Evolutionary conservation across 1,140 invertebrate species (phyloP), one percentile per base, ranked within the genome.

Genomic region (Elysia chlorotica): DNA sequence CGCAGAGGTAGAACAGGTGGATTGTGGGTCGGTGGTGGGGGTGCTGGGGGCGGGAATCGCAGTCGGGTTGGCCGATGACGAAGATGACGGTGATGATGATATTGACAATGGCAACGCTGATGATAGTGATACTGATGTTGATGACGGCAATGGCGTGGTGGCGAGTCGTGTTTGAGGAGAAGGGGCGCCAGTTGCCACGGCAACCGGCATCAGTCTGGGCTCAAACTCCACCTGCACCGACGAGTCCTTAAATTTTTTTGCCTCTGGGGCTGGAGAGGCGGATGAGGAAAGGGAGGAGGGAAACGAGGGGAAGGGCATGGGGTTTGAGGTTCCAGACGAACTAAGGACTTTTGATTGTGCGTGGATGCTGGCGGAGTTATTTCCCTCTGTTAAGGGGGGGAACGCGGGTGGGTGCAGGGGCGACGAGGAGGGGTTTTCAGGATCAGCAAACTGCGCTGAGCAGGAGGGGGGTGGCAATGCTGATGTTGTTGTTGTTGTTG

Each of bases 161-260:
- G n/a, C n/a, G n/a, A n/a, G n/a, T n/a, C n/a, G n/a, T n/a, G n/a
- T n/a, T n/a, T n/a, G n/a, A 25, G 56, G 56, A 59, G 28, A 10
- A 30, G 56, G 56, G 56, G 56, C 17, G 56, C 6, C 56, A 25
- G 56, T 10, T 10, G 56, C 38, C n/a, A 63, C 21, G 35, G 57
- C 38, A 28, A 59, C 21, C n/a, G 69, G 59, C 35, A 38, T 48
- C 38, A 71, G 36, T 3, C 41, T 61, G 25, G 35, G 17, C 25
- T 37, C 36, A 38, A 59, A 69, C 33, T 69, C 67, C 3, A 59
- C 53, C 67, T 69, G 67, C 53, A 59, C 56, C 4, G 67, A 69
- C 2, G 67, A 69, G 56, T 69, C 67, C 23, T 69, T 69, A 56
- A 69, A 69, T 28, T 69, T 69, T 56, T 69, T 69, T 21, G 67